Base-by-base conservation (phyloP, 2,113 vertebrate species). In the Triplophysa tibetana region DNA sequence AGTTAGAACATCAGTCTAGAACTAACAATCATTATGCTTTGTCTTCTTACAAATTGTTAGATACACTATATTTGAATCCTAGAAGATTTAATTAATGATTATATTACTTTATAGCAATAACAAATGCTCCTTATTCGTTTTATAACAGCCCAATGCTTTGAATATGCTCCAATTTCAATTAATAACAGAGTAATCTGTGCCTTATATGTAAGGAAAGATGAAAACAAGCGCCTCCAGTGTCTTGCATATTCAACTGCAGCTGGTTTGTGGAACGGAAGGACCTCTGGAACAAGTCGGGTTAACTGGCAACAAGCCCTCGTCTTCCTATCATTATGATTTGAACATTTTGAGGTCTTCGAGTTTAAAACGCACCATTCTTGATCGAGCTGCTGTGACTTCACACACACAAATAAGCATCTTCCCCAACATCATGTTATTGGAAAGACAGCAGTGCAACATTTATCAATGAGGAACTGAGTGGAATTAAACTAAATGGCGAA, bases 1-100 rank as follows among this genome's bases (percentile, higher is more conserved):
- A 8, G 81, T 69, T 26, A 74, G n/a, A 75, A 21, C 11, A 24
- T 24, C 24, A 77, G n/a, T 63, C 43, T 61, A 52, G 29, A 14
- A 83, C 52, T 33, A 48, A 73, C 67, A 81, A 4, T 6, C 56
- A n/a, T 58, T 21, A 75, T 23, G 33, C 52, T 33, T 78, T 54
- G 38, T 61, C 62, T 64, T 8, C 56, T 62, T 58, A 41, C 11
- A 10, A 43, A n/a, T 61, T 38, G 43, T 56, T 29, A 61, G 19
- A 73, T 66, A 12, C 45, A 29, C 24, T n/a, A 45, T 21, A 58
- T 8, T 9, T 52, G 26, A 58, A 12, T 50, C 12, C 16, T 68
- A 13, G 11, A 1, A 68, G 11, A 23, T 73, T 41, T 41, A 41
- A 58, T 72, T 8, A 8, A 29, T n/a, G 8, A n/a, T 56, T 52